Base-by-base conservation (phyloP, 2,888 invertebrate species). In the Gnatocerus cornutus region DNA sequence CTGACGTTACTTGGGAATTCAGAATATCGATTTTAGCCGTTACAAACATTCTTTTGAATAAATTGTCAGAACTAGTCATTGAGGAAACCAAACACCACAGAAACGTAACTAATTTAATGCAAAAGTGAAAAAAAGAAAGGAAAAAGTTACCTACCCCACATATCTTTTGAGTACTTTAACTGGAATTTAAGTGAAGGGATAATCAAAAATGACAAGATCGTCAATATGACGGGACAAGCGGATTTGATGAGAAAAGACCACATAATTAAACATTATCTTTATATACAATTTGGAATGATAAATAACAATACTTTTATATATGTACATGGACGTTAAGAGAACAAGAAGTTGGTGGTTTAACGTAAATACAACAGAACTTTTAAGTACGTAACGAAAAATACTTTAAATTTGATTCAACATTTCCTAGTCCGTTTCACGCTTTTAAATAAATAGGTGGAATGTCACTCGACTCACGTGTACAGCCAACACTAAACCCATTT, bases 281-380 rank as follows among this genome's bases (percentile, higher is more conserved):
- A 70, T 70, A 43, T 70, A 70, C 70, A 70, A 67, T 55, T 14
- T 67, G 70, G 70, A 70, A 70, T 70, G 70, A 67, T 70, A 70
- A 69, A 70, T 70, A 70, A 70, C 70, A 70, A 67, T 70, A 67
- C 50, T 69, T 50, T 21, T 21, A 21, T 21, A 21, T 69, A 69
- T 69, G 48, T 70, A 70, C 70, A 70, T 70, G 70, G 70, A 70
- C 70, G 70, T 67, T 62, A 43, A 58, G 46, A 63, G 52, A 14
- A 64, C 45, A 59, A 30, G 45, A 37, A 39, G 46, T 46, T 53
- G 45, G 53, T 63, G 55, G 21, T 27, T 10, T 8, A 62, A 68
- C 56, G 8, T 63, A 45, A 63, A 41, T 61, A 21, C 14, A 58
- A 58, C 58, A 45, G 12, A 61, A 48, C 5, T 10, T 3, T 65